Conservation (phyloP, 1,140 invertebrate genomes). For the Drosophila lowei region DNA sequence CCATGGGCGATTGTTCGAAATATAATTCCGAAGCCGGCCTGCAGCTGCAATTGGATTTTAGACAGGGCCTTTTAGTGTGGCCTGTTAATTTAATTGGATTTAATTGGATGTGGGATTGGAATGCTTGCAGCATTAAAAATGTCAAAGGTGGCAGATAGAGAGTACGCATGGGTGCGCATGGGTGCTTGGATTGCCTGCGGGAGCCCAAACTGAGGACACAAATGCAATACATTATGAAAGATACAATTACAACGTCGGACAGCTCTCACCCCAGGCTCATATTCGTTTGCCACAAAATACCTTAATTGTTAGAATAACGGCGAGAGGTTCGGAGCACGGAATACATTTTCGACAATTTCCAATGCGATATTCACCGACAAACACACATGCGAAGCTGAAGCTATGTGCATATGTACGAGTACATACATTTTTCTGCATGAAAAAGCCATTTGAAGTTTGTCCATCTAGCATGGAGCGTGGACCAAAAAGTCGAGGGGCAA, state of each 20-base stretch:
- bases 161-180: no score
- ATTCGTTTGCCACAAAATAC: background rate
- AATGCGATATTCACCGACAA: background rate
- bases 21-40: no score
- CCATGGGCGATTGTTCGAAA: background rate
- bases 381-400: background rate
- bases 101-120: conserved; percentile 8
- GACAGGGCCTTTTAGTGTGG: no score
- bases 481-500: no score
- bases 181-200: no score
- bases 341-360: conserved; percentile 11
- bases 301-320: background rate
- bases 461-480: background rate
- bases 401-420: background rate
- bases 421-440: conserved; percentile 22
- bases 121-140: conserved; percentile 22
- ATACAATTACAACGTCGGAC: background rate
- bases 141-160: conserved; percentile 15
- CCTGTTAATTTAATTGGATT: background rate
- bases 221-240: no score
- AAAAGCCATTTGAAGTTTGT: conserved; percentile 28
- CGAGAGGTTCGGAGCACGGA: background rate
- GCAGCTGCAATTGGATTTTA: background rate
- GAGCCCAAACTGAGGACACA: background rate
- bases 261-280: background rate